Evolutionary conservation across 2,113 vertebrate species (phyloP).

Genomic region (Copsychus sechellarum): DNA sequence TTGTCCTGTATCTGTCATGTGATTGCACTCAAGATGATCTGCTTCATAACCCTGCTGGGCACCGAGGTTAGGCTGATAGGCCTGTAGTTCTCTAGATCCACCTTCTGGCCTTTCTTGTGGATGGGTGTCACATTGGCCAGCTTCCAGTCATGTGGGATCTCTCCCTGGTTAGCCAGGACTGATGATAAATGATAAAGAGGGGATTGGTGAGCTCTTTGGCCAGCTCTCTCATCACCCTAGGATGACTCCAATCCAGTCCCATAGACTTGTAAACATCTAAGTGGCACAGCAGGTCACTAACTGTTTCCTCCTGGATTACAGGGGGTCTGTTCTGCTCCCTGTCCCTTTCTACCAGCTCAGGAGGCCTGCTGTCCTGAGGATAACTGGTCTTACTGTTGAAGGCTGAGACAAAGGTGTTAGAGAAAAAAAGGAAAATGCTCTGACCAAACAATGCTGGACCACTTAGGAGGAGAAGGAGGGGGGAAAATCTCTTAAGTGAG

Average conservation of each 20-base stretch:
- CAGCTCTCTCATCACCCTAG: neutral
- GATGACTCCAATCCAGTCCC: neutral
- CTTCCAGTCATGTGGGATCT: neutral
- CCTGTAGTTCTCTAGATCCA: neutral
- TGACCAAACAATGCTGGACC: accelerated
- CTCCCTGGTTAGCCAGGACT: neutral
- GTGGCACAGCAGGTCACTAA: neutral
- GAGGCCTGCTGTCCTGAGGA: neutral
- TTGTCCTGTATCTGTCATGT: neutral
- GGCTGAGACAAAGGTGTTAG: neutral
- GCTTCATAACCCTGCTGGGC: neutral
- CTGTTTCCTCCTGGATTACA: neutral
- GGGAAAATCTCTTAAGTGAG: neutral
- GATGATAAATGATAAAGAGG: neutral
- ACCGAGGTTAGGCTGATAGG: neutral
- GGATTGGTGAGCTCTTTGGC: accelerated
- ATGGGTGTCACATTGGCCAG: neutral
- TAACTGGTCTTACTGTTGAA: neutral
- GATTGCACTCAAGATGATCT: neutral
- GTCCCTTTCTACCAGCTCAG: neutral
- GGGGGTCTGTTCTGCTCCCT: neutral
- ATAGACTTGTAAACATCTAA: neutral
- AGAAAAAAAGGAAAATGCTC: neutral
- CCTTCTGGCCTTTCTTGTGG: neutral
- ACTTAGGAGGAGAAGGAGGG: neutral